Evolutionary conservation across 2,888 invertebrate species (phyloP).

Genomic region (Epistrophe grossulariae): DNA sequence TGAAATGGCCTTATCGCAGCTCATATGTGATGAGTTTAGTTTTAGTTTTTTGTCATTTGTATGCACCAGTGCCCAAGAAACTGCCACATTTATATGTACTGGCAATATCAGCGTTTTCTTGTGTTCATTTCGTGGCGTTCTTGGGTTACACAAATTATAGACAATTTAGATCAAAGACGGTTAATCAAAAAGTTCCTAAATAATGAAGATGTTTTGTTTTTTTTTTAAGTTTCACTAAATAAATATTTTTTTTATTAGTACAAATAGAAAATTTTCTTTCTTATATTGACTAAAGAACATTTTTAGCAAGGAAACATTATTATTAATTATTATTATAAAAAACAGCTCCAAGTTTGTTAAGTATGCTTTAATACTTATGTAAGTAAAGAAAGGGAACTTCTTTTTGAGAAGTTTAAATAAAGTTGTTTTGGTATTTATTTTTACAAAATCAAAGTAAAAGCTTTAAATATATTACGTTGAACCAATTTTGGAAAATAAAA

Average conservation of each 20-base stretch:
- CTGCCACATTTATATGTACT: constrained; percentile 94
- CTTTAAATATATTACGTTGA: too few species aligned
- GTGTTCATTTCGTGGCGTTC: constrained; percentile 91
- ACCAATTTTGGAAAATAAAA: too few species aligned
- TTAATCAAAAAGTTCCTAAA: not conserved
- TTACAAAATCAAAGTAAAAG: too few species aligned
- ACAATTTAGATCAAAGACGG: constrained; percentile 30
- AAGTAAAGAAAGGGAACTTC: too few species aligned
- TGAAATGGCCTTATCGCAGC: constrained; percentile 19
- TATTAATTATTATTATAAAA: too few species aligned
- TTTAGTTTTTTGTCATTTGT: constrained; percentile 86
- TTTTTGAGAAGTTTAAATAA: too few species aligned
- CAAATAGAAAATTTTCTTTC: not conserved
- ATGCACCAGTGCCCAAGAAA: constrained; percentile 87
- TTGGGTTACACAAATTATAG: constrained; percentile 88
- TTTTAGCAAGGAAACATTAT: too few species aligned
- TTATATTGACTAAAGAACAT: too few species aligned
- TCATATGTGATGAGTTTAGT: constrained; percentile 83
- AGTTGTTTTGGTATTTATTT: too few species aligned
- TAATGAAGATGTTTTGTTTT: not conserved
- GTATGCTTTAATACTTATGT: too few species aligned
- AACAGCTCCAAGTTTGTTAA: too few species aligned
- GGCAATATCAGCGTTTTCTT: constrained; percentile 92
- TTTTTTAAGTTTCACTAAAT: constrained; percentile 1
- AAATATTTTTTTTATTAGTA: not conserved